Percentiles rank a stretch among this genome's conserved stretches.
phyloP scores from a whole-genome alignment of 2,888 invertebrate genomes.

The Ophion ellenae region DNA sequence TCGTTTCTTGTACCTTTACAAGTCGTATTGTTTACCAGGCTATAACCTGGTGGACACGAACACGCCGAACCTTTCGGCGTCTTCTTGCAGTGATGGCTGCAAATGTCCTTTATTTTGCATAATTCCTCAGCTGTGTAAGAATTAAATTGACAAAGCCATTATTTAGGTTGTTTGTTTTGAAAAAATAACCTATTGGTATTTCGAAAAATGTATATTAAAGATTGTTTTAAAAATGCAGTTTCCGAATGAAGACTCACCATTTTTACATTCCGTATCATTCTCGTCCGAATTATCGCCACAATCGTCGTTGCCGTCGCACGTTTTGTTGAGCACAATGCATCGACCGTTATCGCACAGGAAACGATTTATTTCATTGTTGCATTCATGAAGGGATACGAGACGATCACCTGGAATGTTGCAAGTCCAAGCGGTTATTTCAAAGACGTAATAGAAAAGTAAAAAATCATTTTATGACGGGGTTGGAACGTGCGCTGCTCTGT shows the following conservation, averaged over 20 bases:
- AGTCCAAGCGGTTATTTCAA: neutral
- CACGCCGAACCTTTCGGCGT: slow-evolving; percentile 86
- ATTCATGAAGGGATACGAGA: slow-evolving; percentile 80
- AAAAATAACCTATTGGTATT: too few relatives aligned
- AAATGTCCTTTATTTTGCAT: slow-evolving; percentile 73
- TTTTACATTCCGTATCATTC: slow-evolving; percentile 81
- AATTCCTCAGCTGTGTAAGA: slow-evolving; percentile 57
- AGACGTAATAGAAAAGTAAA: slow-evolving; percentile 15
- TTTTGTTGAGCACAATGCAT: slow-evolving; percentile 85
- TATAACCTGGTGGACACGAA: slow-evolving; percentile 85
- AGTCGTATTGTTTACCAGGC: slow-evolving; percentile 66
- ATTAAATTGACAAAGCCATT: too few relatives aligned
- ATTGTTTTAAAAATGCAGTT: neutral
- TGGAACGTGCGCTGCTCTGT: neutral
- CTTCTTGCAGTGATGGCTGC: slow-evolving; percentile 82
- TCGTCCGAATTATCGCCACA: slow-evolving; percentile 89
- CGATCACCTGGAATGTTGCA: slow-evolving; percentile 72
- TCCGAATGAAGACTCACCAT: slow-evolving; percentile 66
- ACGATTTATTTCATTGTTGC: slow-evolving; percentile 84
- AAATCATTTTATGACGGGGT: too few relatives aligned
- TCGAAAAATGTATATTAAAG: neutral
- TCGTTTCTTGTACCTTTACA: slow-evolving; percentile 70
- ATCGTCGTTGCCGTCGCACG: slow-evolving; percentile 86
- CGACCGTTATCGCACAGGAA: slow-evolving; percentile 85
- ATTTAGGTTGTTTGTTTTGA: too few relatives aligned